A percentile compares a stretch with the other conserved stretches of the same genome.
Conservation (phyloP, 1,140 invertebrate genomes). For the Aphis craccivora region DNA sequence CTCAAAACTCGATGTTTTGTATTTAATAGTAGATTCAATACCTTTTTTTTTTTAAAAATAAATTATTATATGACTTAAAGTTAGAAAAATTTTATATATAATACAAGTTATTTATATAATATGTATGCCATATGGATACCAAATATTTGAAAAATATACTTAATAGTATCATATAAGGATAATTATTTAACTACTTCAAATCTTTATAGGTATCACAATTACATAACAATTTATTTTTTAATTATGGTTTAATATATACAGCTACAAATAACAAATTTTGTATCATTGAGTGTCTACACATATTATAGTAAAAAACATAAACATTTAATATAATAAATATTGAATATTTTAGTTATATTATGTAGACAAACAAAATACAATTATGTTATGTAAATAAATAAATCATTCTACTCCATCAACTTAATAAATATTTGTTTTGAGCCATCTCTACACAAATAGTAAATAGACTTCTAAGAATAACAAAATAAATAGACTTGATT, state of each 20-base stretch:
- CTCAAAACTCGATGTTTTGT: neutral
- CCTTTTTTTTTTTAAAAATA: neutral
- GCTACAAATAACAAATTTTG: neutral
- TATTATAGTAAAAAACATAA: neutral
- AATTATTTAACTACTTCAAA: neutral
- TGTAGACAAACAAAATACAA: neutral
- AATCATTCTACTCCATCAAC: neutral
- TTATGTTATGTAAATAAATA: slow-evolving; percentile 15
- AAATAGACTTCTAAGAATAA: neutral
- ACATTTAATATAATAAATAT: neutral
- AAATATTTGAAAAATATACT: neutral
- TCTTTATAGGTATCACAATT: neutral
- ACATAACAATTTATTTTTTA: neutral
- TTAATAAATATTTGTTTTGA: neutral
- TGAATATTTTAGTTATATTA: slow-evolving; percentile 20
- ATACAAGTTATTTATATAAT: neutral
- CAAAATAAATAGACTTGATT: slow-evolving; percentile 13
- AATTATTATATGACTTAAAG: neutral
- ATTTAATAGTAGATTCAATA: neutral
- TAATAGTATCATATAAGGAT: neutral
- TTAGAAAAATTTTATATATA: neutral
- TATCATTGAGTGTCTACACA: neutral
- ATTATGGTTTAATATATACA: neutral
- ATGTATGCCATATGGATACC: neutral
- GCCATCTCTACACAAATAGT: neutral